Percentiles rank a stretch among this genome's conserved stretches.
phyloP scores from a whole-genome alignment of 92 coral and sea anemone genomes.

The Phenganax marumi region DNA sequence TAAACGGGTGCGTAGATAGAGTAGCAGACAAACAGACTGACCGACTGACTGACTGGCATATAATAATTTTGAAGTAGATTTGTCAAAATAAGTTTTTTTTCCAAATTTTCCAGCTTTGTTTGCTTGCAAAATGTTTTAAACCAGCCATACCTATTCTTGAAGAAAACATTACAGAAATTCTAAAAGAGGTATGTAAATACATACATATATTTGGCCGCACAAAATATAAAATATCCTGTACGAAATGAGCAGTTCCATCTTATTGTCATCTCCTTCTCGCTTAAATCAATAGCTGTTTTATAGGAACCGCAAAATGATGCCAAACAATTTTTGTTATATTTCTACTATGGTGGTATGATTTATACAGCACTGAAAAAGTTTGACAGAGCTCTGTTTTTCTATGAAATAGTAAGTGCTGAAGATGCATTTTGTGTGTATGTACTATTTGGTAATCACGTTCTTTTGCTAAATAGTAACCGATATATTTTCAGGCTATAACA shows the following conservation, averaged over 20 bases:
- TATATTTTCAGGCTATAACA: constrained; percentile 73
- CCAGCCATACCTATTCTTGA: constrained; percentile 87
- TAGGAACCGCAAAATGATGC: constrained; percentile 90
- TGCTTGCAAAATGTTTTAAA: constrained; percentile 91
- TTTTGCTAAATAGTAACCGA: not conserved
- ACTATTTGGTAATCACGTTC: not conserved
- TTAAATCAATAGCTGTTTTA: too few species aligned
- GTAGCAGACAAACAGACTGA: constrained; percentile 10
- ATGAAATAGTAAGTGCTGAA: constrained; percentile 84
- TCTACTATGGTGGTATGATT: constrained; percentile 98
- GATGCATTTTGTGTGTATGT: not conserved
- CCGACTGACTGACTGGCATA: too few species aligned
- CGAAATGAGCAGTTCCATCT: too few species aligned
- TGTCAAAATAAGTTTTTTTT: not conserved
- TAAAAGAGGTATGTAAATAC: constrained; percentile 72
- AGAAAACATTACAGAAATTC: constrained; percentile 74
- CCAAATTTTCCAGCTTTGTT: constrained; percentile 67
- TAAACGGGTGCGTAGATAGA: not conserved
- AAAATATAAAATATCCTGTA: not conserved
- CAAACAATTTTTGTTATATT: constrained; percentile 74
- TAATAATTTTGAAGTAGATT: not conserved
- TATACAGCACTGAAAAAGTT: constrained; percentile 89
- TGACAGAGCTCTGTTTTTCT: constrained; percentile 90
- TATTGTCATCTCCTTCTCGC: too few species aligned
- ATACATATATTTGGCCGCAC: not conserved